Evolutionary conservation across 2,888 invertebrate species (phyloP).

Genomic region (Drosophila falleni): DNA sequence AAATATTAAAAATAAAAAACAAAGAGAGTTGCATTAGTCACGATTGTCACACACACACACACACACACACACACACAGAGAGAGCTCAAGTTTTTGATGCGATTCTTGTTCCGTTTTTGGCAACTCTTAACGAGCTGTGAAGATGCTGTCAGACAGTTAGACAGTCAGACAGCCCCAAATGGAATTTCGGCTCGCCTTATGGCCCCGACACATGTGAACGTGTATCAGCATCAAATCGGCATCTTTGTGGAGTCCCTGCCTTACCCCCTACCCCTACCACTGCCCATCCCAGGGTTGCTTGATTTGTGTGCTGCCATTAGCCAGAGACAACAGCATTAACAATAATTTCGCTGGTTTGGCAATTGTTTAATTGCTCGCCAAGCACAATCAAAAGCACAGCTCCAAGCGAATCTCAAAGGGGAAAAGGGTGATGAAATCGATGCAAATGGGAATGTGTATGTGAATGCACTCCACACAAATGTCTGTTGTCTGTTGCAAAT

Average conservation of each 20-base stretch:
- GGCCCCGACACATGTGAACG: slow-evolving; percentile 46
- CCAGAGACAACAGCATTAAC: slow-evolving; percentile 22
- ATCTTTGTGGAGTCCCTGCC: slow-evolving; percentile 10
- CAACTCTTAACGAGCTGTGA: slow-evolving; percentile 72
- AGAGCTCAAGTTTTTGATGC: slow-evolving; percentile 19
- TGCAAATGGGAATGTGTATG: slow-evolving; percentile 7
- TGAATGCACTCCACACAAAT: slow-evolving; percentile 53
- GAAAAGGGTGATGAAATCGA: slow-evolving; percentile 9
- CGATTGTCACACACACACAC: slow-evolving; percentile 37
- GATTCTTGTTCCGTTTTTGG: slow-evolving; percentile 50
- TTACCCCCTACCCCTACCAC: neutral
- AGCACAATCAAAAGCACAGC: slow-evolving; percentile 16
- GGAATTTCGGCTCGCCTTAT: slow-evolving; percentile 35
- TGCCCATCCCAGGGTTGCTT: slow-evolving; percentile 17
- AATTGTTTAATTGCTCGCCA: slow-evolving; percentile 39
- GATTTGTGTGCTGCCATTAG: slow-evolving; percentile 58
- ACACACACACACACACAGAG: too few relatives aligned
- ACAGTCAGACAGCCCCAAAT: slow-evolving; percentile 49
- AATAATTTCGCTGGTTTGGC: slow-evolving; percentile 24
- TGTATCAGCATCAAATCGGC: slow-evolving; percentile 9
- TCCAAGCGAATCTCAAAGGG: slow-evolving; percentile 1
- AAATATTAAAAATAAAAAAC: slow-evolving; percentile 81
- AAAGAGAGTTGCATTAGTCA: slow-evolving; percentile 65
- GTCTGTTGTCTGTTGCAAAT: slow-evolving; percentile 46
- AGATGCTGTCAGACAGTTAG: slow-evolving; percentile 52